Base-by-base conservation (phyloP, 2,888 invertebrate species). In the Barypeithes pellucidus region DNA sequence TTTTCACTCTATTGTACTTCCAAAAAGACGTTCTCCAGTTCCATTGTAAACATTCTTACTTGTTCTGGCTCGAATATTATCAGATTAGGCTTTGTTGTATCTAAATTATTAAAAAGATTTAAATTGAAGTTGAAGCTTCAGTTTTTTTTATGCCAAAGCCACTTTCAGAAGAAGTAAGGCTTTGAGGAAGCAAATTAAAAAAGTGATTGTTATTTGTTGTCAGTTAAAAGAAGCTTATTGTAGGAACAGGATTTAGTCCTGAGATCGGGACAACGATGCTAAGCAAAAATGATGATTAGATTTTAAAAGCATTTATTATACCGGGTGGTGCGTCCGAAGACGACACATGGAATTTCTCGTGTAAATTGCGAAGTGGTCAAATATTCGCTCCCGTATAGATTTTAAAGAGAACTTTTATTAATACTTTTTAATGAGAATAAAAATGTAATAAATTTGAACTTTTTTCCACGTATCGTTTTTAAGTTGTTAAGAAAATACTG, bases 1-100 rank as follows among this genome's bases (percentile, higher is more conserved):
- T 47, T 47, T 47, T 47, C 47, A 47, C 47, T 47, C 47, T 18
- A 11, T 47, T 47, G 20, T 47, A 47, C 8, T 47, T 47, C 20
- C 20, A 20, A 0, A n/a, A 20, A 47, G 47, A 12, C 22, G 18
- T 47, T 11, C 4, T 16, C 20, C 20, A 47, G 47, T 47, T 20
- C 20, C 18, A 47, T 47, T 47, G 47, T 47, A 47, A 18, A 47
- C 11, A 47, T 47, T 47, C 11, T 47, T 47, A 20, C 47, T 47
- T 47, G 18, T 47, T 47, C 20, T 47, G 47, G 9, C 20, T 20
- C 7, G 4, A 20, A 47, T 47, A 20, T 47, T 47, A 47, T 20
- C 7, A 47, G 47, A 47, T 47, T 47, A 47, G 18, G 20, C 20
- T 8, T 18, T 18, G 9, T 47, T 47, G 9, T 22, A 47, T 20